Conservation (phyloP, 2,888 invertebrate genomes). For the Neoscelio sp. region DNA sequence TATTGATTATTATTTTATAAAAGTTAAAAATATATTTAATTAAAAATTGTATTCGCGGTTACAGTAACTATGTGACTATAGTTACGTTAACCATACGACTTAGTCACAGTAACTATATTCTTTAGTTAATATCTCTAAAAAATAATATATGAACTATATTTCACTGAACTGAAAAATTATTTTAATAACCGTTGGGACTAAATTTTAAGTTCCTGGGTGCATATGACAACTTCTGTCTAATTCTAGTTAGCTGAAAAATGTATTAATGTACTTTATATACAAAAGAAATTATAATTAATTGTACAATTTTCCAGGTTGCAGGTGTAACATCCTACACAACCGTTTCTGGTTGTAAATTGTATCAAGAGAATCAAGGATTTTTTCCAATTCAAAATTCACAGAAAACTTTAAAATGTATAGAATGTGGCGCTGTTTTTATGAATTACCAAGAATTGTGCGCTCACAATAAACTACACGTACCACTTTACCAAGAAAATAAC, state of each 20-base stretch:
- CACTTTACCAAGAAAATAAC: slow-evolving; percentile 74
- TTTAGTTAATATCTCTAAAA: no score
- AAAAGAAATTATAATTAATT: neutral
- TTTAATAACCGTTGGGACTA: no score
- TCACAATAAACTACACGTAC: slow-evolving; percentile 75
- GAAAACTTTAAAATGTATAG: slow-evolving; percentile 76
- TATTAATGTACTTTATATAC: neutral
- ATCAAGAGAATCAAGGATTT: slow-evolving; percentile 77
- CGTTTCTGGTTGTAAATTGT: slow-evolving; percentile 75
- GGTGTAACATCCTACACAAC: slow-evolving; percentile 74
- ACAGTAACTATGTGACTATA: no score
- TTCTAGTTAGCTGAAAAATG: no score
- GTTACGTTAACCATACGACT: no score
- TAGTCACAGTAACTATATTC: no score
- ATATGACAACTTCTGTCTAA: no score
- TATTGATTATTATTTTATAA: no score
- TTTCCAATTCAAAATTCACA: slow-evolving; percentile 73
- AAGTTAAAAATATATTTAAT: no score
- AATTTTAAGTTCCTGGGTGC: neutral
- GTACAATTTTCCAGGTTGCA: slow-evolving; percentile 73
- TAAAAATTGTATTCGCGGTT: no score
- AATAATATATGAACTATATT: no score
- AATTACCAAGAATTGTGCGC: slow-evolving; percentile 78
- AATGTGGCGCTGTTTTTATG: slow-evolving; percentile 76
- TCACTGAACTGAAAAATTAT: no score